Conservation (phyloP, 2,797 vertebrate genomes). For the Cephalopachus bancanus region DNA sequence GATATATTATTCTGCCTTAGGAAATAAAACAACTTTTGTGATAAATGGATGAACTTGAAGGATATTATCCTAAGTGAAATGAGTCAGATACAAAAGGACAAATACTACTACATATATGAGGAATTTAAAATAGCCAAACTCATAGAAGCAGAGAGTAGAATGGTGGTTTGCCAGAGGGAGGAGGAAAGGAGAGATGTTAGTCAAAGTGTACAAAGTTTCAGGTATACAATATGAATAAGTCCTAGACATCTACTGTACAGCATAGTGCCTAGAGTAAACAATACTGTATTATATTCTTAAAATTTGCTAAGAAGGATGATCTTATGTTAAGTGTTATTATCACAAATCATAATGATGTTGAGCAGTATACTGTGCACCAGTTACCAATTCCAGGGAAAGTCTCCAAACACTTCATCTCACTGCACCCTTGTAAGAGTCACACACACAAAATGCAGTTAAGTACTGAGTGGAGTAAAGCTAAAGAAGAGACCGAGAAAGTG, state of each 20-base stretch:
- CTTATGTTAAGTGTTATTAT: background rate
- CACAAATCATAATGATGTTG: background rate
- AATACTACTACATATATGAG: background rate
- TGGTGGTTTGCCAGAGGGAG: background rate
- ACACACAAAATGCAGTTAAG: background rate
- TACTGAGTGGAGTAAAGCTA: background rate
- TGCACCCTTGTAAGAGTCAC: background rate
- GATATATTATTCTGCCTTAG: background rate
- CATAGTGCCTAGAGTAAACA: background rate
- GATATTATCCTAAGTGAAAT: background rate
- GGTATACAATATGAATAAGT: background rate
- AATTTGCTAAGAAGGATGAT: background rate
- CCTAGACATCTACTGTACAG: no score
- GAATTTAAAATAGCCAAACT: background rate
- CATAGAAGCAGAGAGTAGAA: background rate
- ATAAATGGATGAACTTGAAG: background rate
- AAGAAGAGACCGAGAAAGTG: background rate
- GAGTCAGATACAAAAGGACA: background rate
- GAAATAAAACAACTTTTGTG: background rate
- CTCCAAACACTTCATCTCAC: background rate
- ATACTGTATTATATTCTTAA: background rate
- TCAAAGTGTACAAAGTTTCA: background rate
- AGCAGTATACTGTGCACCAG: background rate
- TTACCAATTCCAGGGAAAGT: background rate
- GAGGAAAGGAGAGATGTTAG: background rate